Conservation (phyloP, 2,797 vertebrate species). For the Artibeus jamaicensis region DNA sequence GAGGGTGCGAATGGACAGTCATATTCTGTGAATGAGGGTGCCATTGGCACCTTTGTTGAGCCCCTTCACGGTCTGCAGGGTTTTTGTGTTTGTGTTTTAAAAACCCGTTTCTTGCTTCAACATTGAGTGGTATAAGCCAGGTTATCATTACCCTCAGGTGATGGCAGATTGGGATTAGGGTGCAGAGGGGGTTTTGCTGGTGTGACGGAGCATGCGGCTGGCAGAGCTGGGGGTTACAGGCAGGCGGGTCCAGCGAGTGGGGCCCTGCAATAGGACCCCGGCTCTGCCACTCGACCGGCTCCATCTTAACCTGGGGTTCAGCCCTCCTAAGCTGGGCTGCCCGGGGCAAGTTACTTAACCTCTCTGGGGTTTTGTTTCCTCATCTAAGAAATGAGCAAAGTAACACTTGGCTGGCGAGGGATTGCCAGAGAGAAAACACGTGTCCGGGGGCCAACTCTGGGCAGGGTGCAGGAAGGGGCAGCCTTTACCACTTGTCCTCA, state of each 20-base stretch:
- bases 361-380: constrained; percentile 3
- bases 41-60: too few relatives aligned
- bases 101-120: neutral
- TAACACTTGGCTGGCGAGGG: neutral
- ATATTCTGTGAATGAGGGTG: neutral
- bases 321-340: neutral
- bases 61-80: neutral
- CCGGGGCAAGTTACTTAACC: neutral
- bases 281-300: neutral
- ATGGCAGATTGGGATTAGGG: neutral
- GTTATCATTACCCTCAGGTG: rapidly evolving
- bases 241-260: neutral
- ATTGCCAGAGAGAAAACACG: neutral
- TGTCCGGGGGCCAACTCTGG: rapidly evolving
- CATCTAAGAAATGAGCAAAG: neutral
- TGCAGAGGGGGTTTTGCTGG: neutral
- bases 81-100: neutral
- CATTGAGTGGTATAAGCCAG: too few relatives aligned
- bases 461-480: neutral
- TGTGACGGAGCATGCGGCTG: neutral
- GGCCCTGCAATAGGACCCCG: neutral
- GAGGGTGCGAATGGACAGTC: neutral
- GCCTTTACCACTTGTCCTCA: neutral
- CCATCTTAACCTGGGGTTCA: neutral
- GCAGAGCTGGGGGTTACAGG: neutral